Evolutionary conservation across 2,113 vertebrate genomes (phyloP).

Genomic region (Xenotilapia longispinis): DNA sequence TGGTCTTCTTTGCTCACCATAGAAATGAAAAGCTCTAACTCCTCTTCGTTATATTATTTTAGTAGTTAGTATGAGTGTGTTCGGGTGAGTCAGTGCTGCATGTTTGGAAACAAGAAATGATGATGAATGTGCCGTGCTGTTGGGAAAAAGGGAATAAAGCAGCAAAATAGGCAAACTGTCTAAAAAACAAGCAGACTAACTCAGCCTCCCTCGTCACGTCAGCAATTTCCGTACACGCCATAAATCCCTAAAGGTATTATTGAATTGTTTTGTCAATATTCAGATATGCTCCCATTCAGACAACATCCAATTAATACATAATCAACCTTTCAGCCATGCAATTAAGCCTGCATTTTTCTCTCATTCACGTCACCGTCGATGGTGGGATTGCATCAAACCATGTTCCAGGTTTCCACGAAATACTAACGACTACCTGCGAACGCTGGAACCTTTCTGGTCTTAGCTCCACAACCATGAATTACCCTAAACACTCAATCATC

Average conservation of each 20-base stretch:
- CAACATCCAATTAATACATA: not conserved
- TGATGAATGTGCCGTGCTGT: rapidly evolving
- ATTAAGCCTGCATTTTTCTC: not conserved
- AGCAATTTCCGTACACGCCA: not conserved
- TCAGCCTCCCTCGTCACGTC: not conserved
- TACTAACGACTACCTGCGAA: not conserved
- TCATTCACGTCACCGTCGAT: not conserved
- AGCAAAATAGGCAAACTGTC: not conserved
- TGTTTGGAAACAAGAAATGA: not conserved
- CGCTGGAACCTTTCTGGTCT: not conserved
- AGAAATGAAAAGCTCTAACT: not conserved
- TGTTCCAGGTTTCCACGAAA: not conserved
- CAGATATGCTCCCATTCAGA: not conserved
- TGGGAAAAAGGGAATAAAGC: not conserved
- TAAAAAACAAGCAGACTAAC: not conserved
- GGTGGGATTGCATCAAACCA: not conserved
- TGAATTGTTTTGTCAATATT: not conserved
- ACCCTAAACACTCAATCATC: not conserved
- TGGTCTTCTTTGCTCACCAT: not conserved
- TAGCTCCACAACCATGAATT: not conserved
- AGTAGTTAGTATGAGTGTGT: not conserved
- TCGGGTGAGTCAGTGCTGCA: not conserved
- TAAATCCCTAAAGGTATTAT: not conserved
- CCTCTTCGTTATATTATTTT: not conserved
- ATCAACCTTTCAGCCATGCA: not conserved